phyloP scores from a whole-genome alignment of 1,140 invertebrate genomes.

The Sitodiplosis mosellana region DNA sequence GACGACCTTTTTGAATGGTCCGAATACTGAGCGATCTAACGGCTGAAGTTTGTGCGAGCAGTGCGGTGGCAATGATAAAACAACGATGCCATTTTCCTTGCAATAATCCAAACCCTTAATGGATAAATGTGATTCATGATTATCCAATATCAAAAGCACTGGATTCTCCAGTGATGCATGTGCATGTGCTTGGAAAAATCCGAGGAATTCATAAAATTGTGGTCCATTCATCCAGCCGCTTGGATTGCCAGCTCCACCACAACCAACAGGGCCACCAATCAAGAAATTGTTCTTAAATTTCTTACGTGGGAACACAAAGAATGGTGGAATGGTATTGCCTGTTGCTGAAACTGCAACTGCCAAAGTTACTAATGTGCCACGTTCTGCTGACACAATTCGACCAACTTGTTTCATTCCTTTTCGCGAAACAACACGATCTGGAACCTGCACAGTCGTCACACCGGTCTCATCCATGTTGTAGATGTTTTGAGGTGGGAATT shows the following conservation, averaged over 20 bases:
- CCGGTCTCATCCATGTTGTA: too few species aligned
- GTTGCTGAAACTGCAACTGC: not conserved
- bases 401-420: not conserved
- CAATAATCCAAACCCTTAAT: slow-evolving; percentile 23
- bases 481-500: too few species aligned
- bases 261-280: not conserved
- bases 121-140: slow-evolving; percentile 16
- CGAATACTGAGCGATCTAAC: slow-evolving; percentile 21
- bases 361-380: slow-evolving; percentile 4
- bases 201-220: not conserved
- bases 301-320: not conserved
- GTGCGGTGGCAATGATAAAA: slow-evolving; percentile 19
- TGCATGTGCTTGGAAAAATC: not conserved
- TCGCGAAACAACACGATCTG: not conserved
- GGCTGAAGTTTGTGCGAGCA: slow-evolving; percentile 22
- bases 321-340: not conserved
- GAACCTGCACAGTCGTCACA: not conserved
- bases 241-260: not conserved
- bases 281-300: not conserved
- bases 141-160: slow-evolving; percentile 10
- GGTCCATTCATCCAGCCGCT: not conserved
- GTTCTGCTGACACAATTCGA: not conserved
- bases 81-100: slow-evolving; percentile 18
- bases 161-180: slow-evolving; percentile 4
- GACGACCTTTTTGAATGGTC: slow-evolving; percentile 15